These are phyloP conservation scores for Leuciscus waleckii DNA, from an alignment of 2,797 vertebrate species.

Conservation along the genomic window DNA sequence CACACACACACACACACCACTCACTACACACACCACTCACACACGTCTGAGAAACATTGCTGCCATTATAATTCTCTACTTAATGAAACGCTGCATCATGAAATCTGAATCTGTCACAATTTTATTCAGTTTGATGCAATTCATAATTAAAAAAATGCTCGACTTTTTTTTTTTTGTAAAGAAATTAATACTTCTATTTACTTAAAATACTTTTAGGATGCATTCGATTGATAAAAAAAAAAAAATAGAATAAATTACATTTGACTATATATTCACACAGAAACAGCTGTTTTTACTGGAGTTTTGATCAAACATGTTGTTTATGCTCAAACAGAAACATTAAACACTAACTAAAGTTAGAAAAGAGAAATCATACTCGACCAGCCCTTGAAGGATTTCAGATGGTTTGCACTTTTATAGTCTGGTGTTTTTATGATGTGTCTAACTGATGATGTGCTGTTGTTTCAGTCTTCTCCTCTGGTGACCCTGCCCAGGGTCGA, in stretches of 20 bases:
- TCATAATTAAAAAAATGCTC: no score
- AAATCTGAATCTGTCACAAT: no score
- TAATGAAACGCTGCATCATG: no score
- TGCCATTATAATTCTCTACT: no score
- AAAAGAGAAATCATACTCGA: no score
- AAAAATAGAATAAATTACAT: not conserved
- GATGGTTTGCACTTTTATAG: not conserved
- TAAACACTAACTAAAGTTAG: no score
- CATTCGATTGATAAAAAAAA: not conserved
- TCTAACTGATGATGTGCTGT: constrained; percentile 52
- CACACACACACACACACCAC: no score
- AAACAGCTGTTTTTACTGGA: not conserved
- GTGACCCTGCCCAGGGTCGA: constrained; percentile 83
- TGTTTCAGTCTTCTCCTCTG: constrained; percentile 79
- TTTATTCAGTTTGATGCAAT: no score
- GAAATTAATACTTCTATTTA: not conserved
- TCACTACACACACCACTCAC: no score
- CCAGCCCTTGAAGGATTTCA: not conserved
- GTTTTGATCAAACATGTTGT: not conserved
- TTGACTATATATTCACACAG: not conserved
- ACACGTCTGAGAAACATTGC: no score
- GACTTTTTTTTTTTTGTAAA: no score
- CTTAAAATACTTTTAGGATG: not conserved
- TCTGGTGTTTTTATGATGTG: not conserved
- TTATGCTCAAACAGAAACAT: no score